Evolutionary conservation across 2,888 invertebrate species (phyloP).

Genomic region (Tuberolachnus salignus): DNA sequence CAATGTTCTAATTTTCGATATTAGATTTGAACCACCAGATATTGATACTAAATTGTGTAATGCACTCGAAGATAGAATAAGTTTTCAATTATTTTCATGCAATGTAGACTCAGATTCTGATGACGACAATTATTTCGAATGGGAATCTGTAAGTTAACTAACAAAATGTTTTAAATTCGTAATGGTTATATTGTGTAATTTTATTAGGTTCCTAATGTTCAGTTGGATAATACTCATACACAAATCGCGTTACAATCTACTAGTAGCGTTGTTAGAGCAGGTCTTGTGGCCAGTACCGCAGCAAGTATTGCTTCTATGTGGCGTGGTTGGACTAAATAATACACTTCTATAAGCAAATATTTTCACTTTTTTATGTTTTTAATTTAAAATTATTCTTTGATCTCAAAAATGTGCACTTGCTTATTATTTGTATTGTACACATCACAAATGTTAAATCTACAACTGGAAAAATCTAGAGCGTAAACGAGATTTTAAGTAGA

Average conservation of each 20-base stretch:
- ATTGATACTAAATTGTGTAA: slow-evolving; percentile 66
- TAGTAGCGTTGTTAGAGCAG: slow-evolving; percentile 58
- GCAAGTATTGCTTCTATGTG: slow-evolving; percentile 82
- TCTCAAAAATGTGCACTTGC: slow-evolving; percentile 2
- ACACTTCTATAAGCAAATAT: neutral
- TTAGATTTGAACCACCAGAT: slow-evolving; percentile 70
- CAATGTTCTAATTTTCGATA: neutral
- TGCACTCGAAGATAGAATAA: slow-evolving; percentile 71
- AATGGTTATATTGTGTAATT: neutral
- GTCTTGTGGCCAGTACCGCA: slow-evolving; percentile 77
- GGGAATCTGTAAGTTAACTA: slow-evolving; percentile 73
- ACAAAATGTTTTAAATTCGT: neutral
- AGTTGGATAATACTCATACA: slow-evolving; percentile 61
- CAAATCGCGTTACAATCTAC: slow-evolving; percentile 57
- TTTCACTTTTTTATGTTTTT: neutral
- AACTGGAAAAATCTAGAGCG: neutral
- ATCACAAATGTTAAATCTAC: neutral
- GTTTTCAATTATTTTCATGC: slow-evolving; percentile 67
- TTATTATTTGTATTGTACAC: neutral
- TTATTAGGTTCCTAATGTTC: slow-evolving; percentile 56
- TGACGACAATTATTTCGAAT: slow-evolving; percentile 77
- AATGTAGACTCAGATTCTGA: slow-evolving; percentile 73
- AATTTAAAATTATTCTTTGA: neutral
- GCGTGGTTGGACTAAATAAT: slow-evolving; percentile 70
- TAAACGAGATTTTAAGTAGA: neutral